Percentiles rank a stretch among this genome's conserved stretches.
Conservation (phyloP, 2,797 vertebrate species). For the Anabacerthia variegaticeps region DNA sequence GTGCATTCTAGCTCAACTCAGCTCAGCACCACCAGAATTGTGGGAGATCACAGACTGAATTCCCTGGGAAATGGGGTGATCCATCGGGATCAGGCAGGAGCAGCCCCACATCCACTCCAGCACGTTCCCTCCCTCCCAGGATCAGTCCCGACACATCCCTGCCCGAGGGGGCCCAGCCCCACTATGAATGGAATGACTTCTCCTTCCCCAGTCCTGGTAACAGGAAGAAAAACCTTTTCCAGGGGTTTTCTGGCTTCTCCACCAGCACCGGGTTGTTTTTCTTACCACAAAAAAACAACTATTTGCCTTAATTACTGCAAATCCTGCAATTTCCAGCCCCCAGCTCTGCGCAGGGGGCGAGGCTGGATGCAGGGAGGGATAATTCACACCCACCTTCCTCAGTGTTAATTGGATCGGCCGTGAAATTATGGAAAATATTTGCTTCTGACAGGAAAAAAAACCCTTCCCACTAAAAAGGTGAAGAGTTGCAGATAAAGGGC, state of each 20-base stretch:
- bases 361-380: background rate
- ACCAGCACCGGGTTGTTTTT: background rate
- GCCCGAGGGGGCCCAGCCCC: background rate
- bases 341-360: background rate
- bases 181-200: background rate
- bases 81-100: background rate
- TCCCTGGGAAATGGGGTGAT: background rate
- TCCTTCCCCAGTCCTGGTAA: background rate
- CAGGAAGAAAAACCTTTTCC: background rate
- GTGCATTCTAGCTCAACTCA: accelerated
- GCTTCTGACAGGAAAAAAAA: background rate
- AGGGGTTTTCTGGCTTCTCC: background rate
- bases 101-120: background rate
- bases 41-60: background rate
- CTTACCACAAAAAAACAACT: background rate
- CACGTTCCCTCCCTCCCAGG: background rate
- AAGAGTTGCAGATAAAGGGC: background rate
- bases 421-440: constrained; percentile 22
- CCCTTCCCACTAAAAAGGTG: background rate
- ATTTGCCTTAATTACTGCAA: constrained; percentile 34
- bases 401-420: background rate
- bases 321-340: constrained; percentile 23
- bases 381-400: background rate
- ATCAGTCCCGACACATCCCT: background rate
- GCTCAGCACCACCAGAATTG: accelerated